Base-by-base conservation (phyloP, 2,888 invertebrate genomes). In the Drosophila mercatorum region DNA sequence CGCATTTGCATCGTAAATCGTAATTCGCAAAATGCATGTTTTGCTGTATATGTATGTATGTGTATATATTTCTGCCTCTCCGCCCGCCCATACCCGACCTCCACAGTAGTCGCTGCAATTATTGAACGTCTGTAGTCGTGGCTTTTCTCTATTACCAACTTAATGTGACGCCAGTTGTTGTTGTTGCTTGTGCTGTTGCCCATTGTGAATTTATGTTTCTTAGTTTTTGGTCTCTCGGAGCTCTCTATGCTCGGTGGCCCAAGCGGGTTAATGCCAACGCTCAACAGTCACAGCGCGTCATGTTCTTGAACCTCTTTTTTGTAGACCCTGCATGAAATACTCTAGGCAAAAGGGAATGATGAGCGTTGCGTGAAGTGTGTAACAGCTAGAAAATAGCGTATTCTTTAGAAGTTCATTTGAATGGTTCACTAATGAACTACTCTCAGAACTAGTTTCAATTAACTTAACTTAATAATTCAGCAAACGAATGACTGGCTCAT, bases 231-330 rank as follows among this genome's bases (percentile, higher is more conserved):
- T 71, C 38, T 28, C 22, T 22, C 40, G 38, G 57, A n/a, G 41
- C 68, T 41, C 68, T 55, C 47, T 67, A 71, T 84, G 82, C 83
- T 87, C 72, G 61, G 69, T 80, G 83, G 86, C 64, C 69, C 70
- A 88, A 83, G 78, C 78, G 78, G 88, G 83, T 78, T 83, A 83
- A 83, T 83, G 88, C 88, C 72, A 81, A 58, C 74, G 51, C 53
- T 62, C 65, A 66, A 67, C 63, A 82, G 53, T 62, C 68, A 68
- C 80, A 72, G 44, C 63, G 67, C 73, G 60, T 74, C 59, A 75
- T 78, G 88, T 88, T 88, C 74, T 88, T 84, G 81, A 88, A 86
- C 87, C 73, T 80, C 75, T 77, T 77, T 36, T 36, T 36, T n/a
- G 22, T 7, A 51, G 34, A 34, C 31, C 34, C 31, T 11, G 17